Percentiles rank a stretch among this genome's conserved stretches.
phyloP scores from a whole-genome alignment of 2,888 invertebrate genomes.

The Drosophila cracens region DNA sequence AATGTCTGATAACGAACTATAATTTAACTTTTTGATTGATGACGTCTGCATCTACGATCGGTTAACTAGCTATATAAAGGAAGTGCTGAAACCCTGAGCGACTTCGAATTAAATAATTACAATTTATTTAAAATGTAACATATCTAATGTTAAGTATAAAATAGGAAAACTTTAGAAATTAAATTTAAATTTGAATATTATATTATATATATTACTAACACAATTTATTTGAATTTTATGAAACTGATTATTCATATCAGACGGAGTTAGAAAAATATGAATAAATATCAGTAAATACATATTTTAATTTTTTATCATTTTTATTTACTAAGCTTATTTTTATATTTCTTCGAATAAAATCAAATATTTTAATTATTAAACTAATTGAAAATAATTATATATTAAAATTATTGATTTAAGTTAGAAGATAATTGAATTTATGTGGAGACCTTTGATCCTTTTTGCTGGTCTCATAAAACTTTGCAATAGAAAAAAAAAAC shows the following conservation, averaged over 20 bases:
- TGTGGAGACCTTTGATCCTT: constrained; percentile 8
- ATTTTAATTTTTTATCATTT: not conserved
- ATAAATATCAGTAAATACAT: not conserved
- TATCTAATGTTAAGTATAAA: not conserved
- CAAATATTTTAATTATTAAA: too few relatives aligned
- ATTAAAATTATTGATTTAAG: too few relatives aligned
- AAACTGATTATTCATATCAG: not conserved
- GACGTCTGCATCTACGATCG: not conserved
- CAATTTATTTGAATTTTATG: not conserved
- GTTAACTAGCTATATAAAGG: too few relatives aligned
- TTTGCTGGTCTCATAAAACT: constrained; percentile 32
- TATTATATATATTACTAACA: not conserved
- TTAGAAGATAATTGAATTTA: not conserved
- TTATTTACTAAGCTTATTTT: not conserved
- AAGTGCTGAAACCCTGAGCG: not conserved
- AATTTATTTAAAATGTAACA: not conserved
- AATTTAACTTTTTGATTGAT: not conserved
- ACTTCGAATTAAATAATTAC: not conserved
- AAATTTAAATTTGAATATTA: too few relatives aligned
- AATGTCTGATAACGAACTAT: not conserved
- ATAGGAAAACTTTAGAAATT: not conserved
- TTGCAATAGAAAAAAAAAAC: not conserved
- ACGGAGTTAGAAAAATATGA: not conserved
- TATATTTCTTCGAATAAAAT: not conserved
- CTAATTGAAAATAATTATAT: too few relatives aligned